phyloP scores from a whole-genome alignment of 2,113 vertebrate genomes.

The Meriones unguiculatus region DNA sequence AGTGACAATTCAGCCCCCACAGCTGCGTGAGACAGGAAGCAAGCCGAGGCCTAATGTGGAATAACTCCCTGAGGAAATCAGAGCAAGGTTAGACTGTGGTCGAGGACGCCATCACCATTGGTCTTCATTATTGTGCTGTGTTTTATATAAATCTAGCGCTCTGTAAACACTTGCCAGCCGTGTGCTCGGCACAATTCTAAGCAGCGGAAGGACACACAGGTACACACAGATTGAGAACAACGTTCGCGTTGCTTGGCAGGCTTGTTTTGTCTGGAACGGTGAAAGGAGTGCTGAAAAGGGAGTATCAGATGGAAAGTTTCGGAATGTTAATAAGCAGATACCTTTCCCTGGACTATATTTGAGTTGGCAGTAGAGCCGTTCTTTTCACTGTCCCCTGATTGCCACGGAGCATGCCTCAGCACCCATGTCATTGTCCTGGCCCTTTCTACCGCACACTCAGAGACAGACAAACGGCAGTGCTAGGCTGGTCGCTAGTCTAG shows the following conservation, averaged over 20 bases:
- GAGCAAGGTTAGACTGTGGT: background rate
- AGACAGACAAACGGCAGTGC: conserved; percentile 18
- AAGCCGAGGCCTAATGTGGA: background rate
- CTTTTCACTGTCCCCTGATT: background rate
- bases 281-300: background rate
- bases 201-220: background rate
- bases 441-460: background rate
- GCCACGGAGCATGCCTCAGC: background rate
- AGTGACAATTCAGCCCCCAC: background rate
- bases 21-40: background rate
- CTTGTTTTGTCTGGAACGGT: conserved; percentile 1
- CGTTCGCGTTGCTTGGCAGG: background rate
- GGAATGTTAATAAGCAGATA: background rate
- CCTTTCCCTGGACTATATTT: conserved; percentile 22
- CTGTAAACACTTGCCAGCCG: background rate
- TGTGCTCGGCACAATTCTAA: background rate
- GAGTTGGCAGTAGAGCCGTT: background rate
- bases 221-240: background rate
- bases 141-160: background rate
- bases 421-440: conserved; percentile 14
- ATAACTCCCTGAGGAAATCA: background rate
- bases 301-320: conserved; percentile 12
- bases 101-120: background rate
- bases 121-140: background rate
- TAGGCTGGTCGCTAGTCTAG: conserved; percentile 24